Conservation (phyloP, 2,113 vertebrate species). For the Gadus macrocephalus region DNA sequence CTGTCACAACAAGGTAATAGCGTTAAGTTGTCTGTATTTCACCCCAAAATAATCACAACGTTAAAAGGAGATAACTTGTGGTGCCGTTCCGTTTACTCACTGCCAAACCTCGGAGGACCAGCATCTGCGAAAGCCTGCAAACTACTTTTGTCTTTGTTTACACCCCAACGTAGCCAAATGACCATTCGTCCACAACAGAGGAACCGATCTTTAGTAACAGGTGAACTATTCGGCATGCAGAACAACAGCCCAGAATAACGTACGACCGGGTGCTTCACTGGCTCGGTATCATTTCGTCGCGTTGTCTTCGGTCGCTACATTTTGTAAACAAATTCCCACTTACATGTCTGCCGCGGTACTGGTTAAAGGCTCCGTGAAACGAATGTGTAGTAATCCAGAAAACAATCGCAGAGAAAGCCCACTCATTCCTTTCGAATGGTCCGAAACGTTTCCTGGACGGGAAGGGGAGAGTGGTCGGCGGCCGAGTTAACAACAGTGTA, state of each 20-base stretch:
- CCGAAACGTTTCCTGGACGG: slow-evolving; percentile 42
- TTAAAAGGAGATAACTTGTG: slow-evolving; percentile 11
- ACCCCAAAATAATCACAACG: background rate
- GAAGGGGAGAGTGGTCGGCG: slow-evolving; percentile 41
- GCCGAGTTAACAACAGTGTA: slow-evolving; percentile 69
- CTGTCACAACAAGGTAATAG: slow-evolving; percentile 43
- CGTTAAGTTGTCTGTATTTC: slow-evolving; percentile 6
- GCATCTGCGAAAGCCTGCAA: slow-evolving; percentile 18
- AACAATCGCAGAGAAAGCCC: slow-evolving; percentile 57
- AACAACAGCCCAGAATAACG: slow-evolving; percentile 32
- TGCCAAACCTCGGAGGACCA: slow-evolving; percentile 42
- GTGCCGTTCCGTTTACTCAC: slow-evolving; percentile 38
- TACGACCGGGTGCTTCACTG: background rate
- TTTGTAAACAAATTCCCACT: slow-evolving; percentile 60
- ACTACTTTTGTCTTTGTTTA: slow-evolving; percentile 64
- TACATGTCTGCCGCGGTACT: slow-evolving; percentile 68
- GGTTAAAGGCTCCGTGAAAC: slow-evolving; percentile 61
- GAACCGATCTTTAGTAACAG: slow-evolving; percentile 49
- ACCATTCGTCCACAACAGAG: slow-evolving; percentile 21
- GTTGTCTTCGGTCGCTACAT: too few relatives aligned
- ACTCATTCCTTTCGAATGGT: slow-evolving; percentile 68
- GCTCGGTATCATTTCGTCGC: too few relatives aligned
- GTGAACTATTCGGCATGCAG: slow-evolving; percentile 43
- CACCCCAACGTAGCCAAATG: slow-evolving; percentile 21
- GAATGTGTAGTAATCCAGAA: slow-evolving; percentile 63